phyloP scores from a whole-genome alignment of 1,140 invertebrate genomes.

The Vanessa tameamea region DNA sequence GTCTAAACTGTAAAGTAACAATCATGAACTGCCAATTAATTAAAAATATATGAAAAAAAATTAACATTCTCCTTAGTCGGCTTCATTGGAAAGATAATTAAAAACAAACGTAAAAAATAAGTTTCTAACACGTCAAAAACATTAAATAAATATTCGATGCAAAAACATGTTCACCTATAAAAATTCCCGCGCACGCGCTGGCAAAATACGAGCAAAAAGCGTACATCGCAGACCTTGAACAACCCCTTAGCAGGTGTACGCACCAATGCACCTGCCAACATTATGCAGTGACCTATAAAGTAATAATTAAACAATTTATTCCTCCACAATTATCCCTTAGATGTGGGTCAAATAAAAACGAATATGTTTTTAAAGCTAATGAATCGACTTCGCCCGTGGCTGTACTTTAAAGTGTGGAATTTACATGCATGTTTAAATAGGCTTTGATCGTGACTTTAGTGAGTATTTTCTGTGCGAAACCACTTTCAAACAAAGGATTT shows the following conservation, averaged over 20 bases:
- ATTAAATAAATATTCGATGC: not conserved
- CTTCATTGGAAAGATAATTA: not conserved
- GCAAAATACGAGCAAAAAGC: constrained; percentile 44
- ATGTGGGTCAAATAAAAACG: constrained; percentile 77
- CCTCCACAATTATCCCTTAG: constrained; percentile 70
- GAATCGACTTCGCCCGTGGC: constrained; percentile 26
- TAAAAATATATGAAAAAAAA: not conserved
- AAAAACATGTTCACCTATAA: constrained; percentile 39
- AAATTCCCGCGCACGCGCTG: constrained; percentile 37
- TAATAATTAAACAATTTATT: constrained; percentile 78
- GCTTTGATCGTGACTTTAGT: not conserved
- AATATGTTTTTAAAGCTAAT: constrained; percentile 26
- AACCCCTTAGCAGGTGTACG: constrained; percentile 69
- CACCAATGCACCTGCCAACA: constrained; percentile 67
- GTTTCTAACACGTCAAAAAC: not conserved
- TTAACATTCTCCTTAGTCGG: no score
- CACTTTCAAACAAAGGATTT: no score
- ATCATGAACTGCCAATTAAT: not conserved
- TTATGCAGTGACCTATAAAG: constrained; percentile 79
- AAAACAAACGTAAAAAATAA: not conserved
- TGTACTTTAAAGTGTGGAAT: not conserved
- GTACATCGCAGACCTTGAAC: constrained; percentile 66
- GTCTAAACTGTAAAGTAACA: not conserved
- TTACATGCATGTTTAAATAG: not conserved
- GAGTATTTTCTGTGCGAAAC: no score